phyloP scores from a whole-genome alignment of 2,888 invertebrate genomes.

The Melanotus villosus region DNA sequence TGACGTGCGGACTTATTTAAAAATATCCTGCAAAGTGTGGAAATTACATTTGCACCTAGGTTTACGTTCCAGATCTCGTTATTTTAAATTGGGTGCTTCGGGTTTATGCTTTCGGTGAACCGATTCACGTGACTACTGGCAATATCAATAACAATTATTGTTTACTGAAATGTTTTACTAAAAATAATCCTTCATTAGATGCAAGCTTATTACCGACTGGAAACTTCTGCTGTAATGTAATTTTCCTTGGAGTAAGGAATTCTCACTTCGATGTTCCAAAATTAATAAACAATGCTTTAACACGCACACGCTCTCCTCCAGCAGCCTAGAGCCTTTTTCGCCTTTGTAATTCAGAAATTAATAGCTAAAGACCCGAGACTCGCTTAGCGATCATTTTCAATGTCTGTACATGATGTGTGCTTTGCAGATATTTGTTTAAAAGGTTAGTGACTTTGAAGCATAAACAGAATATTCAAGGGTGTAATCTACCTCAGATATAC shows the following conservation, averaged over 20 bases:
- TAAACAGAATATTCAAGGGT: no score
- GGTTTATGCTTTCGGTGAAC: constrained; percentile 2
- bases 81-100: constrained; percentile 11
- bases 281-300: not conserved
- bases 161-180: not conserved
- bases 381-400: not conserved
- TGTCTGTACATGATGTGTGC: not conserved
- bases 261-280: not conserved
- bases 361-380: constrained; percentile 3
- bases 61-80: constrained; percentile 7
- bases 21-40: not conserved
- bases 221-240: not conserved
- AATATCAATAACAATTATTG: constrained; percentile 16
- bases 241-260: not conserved
- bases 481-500: no score
- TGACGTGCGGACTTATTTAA: constrained; percentile 6
- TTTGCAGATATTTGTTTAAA: no score
- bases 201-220: no score
- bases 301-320: not conserved
- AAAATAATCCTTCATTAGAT: not conserved
- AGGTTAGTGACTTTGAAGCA: no score
- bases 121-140: constrained; percentile 4
- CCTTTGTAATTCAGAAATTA: not conserved
- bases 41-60: not conserved
- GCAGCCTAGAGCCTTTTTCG: not conserved